Evolutionary conservation across 2,888 invertebrate species (phyloP).

Genomic region (Eudemis profundana): DNA sequence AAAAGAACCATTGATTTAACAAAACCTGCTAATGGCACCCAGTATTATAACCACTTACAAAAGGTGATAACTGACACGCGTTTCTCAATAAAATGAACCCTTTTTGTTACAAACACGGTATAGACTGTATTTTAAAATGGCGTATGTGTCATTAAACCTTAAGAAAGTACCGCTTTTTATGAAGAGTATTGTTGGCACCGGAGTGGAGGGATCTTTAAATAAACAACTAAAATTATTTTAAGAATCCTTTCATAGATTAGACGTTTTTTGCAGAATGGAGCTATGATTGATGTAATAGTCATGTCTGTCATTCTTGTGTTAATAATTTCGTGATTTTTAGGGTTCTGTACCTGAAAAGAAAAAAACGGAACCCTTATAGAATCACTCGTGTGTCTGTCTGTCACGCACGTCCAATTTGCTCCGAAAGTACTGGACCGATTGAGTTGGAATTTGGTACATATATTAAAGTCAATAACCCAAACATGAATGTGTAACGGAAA

Average conservation of each 20-base stretch:
- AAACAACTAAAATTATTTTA: conserved; percentile 33
- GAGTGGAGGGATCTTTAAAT: conserved; percentile 64
- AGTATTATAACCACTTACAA: conserved; percentile 58
- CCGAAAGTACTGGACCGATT: too few species aligned
- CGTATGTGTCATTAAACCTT: not conserved
- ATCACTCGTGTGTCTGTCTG: too few species aligned
- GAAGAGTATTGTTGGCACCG: conserved; percentile 43
- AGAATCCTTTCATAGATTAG: conserved; percentile 24
- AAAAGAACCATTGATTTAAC: conserved; percentile 75
- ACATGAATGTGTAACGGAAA: too few species aligned
- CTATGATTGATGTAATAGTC: conserved; percentile 20
- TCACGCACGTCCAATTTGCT: too few species aligned
- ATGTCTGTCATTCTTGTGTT: too few species aligned
- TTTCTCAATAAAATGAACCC: not conserved
- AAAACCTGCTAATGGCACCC: conserved; percentile 76
- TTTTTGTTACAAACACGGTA: not conserved
- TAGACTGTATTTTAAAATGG: not conserved
- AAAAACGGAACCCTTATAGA: too few species aligned
- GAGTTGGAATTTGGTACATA: too few species aligned
- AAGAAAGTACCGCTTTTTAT: not conserved
- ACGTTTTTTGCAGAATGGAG: conserved; percentile 19
- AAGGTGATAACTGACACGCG: not conserved
- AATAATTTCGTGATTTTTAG: too few species aligned
- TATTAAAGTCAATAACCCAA: too few species aligned
- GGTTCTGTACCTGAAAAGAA: too few species aligned